Evolutionary conservation across 2,888 invertebrate species (phyloP).

Genomic region (Caenorhabditis drosophilae): DNA sequence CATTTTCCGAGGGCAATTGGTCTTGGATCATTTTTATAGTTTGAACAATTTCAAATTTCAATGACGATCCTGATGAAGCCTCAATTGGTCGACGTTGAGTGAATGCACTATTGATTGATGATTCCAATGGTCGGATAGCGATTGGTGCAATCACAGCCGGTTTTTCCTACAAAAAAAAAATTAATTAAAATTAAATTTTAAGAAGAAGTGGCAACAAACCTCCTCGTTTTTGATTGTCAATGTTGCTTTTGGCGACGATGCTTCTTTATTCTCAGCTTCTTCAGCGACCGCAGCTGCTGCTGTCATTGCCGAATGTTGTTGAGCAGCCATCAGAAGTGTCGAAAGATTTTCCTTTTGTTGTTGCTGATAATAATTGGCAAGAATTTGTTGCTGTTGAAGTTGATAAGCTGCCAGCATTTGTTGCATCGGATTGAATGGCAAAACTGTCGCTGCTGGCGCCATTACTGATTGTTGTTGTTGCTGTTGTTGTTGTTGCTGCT

Average conservation of each 20-base stretch:
- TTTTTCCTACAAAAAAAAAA: too few relatives aligned
- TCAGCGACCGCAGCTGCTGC: neutral
- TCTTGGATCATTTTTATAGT: neutral
- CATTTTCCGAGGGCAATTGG: neutral
- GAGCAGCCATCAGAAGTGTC: neutral
- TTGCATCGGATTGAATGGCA: too few relatives aligned
- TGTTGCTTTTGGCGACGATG: too few relatives aligned
- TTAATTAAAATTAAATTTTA: too few relatives aligned
- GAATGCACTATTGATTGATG: neutral
- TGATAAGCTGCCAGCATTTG: slow-evolving; percentile 5
- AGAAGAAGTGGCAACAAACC: too few relatives aligned
- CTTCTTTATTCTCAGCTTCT: too few relatives aligned
- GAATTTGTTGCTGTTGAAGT: neutral
- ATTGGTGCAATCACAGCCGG: neutral
- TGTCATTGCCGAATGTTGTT: neutral
- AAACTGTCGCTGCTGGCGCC: too few relatives aligned
- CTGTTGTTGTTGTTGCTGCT: neutral
- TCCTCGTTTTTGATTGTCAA: too few relatives aligned
- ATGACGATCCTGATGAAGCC: neutral
- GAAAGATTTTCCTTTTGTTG: neutral
- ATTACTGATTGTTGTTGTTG: neutral
- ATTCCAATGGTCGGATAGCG: neutral
- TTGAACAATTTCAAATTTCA: neutral
- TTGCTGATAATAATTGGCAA: neutral
- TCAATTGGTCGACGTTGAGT: neutral